Conservation (phyloP, 2,888 invertebrate species). For the Coleophora deauratella region DNA sequence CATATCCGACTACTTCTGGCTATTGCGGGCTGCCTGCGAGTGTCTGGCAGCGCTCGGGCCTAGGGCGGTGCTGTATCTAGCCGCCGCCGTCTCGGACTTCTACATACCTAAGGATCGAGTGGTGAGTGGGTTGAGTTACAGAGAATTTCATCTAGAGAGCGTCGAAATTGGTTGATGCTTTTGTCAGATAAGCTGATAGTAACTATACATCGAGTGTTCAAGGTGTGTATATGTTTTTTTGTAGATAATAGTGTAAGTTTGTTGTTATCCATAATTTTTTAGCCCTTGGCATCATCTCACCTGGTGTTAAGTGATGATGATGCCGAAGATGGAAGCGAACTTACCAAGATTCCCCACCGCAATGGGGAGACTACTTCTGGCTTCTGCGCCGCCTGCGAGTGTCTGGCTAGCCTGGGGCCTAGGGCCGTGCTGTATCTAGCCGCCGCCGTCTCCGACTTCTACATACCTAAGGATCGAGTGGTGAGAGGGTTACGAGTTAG, state of each 20-base stretch:
- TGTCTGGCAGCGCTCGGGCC: slow-evolving; percentile 79
- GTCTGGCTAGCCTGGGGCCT: background rate
- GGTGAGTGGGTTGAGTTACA: slow-evolving; percentile 71
- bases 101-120: slow-evolving; percentile 95
- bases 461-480: background rate
- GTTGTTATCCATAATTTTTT: too few species aligned
- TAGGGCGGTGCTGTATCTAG: slow-evolving; percentile 90
- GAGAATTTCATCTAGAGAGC: background rate
- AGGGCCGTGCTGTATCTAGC: background rate
- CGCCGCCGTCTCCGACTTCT: slow-evolving; percentile 1
- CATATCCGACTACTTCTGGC: slow-evolving; percentile 93
- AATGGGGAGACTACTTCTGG: too few species aligned
- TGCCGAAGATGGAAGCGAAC: too few species aligned
- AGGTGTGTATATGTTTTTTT: too few species aligned
- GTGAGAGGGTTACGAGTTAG: background rate
- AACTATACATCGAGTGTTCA: too few species aligned
- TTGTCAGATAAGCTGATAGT: too few species aligned
- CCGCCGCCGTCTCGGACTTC: slow-evolving; percentile 99
- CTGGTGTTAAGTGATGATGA: too few species aligned
- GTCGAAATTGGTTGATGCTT: background rate
- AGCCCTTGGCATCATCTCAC: too few species aligned
- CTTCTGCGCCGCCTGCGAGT: too few species aligned
- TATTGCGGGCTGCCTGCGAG: slow-evolving; percentile 87
- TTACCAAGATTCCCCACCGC: too few species aligned
- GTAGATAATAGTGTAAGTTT: too few species aligned